A percentile compares a stretch with the other conserved stretches of the same genome.
These are phyloP conservation scores for Antigone vipio DNA, from an alignment of 2,113 vertebrate species.

Conservation along the genomic window DNA sequence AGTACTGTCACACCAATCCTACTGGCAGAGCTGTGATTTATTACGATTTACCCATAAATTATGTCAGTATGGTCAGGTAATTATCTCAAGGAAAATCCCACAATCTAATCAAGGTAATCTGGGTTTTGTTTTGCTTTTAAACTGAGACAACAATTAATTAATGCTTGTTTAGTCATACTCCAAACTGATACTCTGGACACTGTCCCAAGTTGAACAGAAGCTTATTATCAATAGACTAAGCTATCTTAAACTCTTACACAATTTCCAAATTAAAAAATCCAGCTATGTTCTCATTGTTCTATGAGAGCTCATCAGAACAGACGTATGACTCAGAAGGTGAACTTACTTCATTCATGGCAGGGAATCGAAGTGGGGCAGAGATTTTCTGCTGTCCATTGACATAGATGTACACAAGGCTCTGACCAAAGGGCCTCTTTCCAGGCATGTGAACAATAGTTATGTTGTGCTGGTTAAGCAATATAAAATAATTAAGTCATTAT, in stretches of 20 bases:
- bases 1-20: background rate
- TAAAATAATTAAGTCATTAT: background rate
- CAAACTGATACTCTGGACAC: background rate
- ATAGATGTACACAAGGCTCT: constrained; percentile 93
- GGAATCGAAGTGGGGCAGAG: constrained; percentile 91
- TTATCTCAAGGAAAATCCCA: background rate
- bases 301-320: background rate
- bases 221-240: background rate
- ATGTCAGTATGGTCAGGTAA: background rate
- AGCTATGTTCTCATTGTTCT: background rate
- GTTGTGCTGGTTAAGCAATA: constrained; percentile 83
- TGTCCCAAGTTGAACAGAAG: background rate
- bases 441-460: constrained; percentile 92
- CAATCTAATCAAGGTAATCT: background rate
- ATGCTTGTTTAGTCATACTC: background rate
- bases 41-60: background rate
- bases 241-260: background rate
- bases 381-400: constrained; percentile 95
- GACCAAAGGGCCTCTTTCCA: constrained; percentile 95
- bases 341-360: constrained; percentile 93
- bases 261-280: background rate
- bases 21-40: background rate
- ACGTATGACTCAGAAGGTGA: background rate
- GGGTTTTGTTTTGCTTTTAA: background rate
- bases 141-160: background rate